Conservation (phyloP, 2,797 vertebrate genomes). For the Xiphophorus birchmanni region DNA sequence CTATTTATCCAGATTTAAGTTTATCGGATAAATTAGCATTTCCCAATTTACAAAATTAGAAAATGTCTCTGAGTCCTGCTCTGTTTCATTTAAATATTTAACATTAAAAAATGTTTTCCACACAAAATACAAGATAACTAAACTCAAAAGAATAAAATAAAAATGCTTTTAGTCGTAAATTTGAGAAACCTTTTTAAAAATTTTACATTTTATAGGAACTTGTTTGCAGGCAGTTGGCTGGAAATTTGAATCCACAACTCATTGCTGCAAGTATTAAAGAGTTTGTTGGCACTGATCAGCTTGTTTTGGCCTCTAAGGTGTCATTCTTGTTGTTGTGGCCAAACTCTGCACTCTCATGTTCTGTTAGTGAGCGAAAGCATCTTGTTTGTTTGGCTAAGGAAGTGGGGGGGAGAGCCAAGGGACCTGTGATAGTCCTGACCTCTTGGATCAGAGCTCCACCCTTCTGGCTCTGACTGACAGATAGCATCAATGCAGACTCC, state of each 20-base stretch:
- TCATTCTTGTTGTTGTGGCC: conserved; percentile 27
- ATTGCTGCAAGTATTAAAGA: neutral
- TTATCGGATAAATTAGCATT: neutral
- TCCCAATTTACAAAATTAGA: neutral
- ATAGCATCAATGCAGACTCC: conserved; percentile 78
- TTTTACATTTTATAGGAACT: neutral
- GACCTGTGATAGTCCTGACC: conserved; percentile 65
- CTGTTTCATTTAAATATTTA: neutral
- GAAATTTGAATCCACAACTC: neutral
- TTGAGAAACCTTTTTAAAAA: neutral
- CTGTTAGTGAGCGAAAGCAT: conserved; percentile 44
- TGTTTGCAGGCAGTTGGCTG: neutral
- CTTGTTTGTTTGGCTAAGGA: conserved; percentile 72
- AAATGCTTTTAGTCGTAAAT: neutral
- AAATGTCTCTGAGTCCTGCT: neutral
- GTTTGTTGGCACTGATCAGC: neutral
- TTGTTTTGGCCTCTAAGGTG: conserved; percentile 15
- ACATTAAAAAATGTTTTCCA: neutral
- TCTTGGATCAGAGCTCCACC: conserved; percentile 63
- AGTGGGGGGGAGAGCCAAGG: conserved; percentile 59
- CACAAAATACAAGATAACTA: neutral
- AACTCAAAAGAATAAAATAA: neutral
- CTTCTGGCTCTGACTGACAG: conserved; percentile 78
- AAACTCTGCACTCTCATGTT: conserved; percentile 2
- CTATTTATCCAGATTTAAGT: neutral